Base-by-base conservation (phyloP, 2,797 vertebrate species). In the Cottoperca gobio region DNA sequence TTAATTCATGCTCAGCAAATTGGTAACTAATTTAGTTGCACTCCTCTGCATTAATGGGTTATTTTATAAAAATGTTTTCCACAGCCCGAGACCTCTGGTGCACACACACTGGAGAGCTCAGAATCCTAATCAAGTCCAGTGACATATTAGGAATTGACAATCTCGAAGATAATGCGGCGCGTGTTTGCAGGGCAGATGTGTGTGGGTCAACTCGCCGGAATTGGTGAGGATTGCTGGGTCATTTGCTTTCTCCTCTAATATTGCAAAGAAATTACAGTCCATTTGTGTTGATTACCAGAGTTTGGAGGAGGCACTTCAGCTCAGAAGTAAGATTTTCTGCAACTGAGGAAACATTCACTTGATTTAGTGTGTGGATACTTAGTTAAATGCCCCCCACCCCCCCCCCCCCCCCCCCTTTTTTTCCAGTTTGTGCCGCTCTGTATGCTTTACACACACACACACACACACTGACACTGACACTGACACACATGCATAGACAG, bases 1-100 rank as follows among this genome's bases (percentile, higher is more conserved):
- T 99, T 99, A 99, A 99, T 99, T 99, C 98, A 98, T 99, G 97
- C 98, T 99, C 98, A 99, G 98, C 97, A 99, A 99, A 99, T 99
- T 99, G 98, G 97, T 98, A 99, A 99, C 98, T 99, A 99, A 99
- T 99, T 99, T 99, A 98, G 97, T 99, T 98, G 97, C 97, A 98
- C 97, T 99, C 98, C 98, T 99, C 97, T 99, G 98, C 97, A 99
- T 99, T 99, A 99, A 99, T 99, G 98, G 97, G 97, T 99, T 99
- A 99, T 98, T 99, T 98, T 99, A 99, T 98, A 97, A 99, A 99
- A 99, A 98, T 97, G 96, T 97, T 98, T 99, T 99, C 96, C 96
- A 95, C 96, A 98, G 97, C 96, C 96, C 90, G 96, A 98, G 97
- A 98, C 97, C 97, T 98, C 96, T 97, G 96, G 96, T 96, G 96